Evolutionary conservation across 2,113 vertebrate genomes (phyloP).

Genomic region (Dascyllus trimaculatus): DNA sequence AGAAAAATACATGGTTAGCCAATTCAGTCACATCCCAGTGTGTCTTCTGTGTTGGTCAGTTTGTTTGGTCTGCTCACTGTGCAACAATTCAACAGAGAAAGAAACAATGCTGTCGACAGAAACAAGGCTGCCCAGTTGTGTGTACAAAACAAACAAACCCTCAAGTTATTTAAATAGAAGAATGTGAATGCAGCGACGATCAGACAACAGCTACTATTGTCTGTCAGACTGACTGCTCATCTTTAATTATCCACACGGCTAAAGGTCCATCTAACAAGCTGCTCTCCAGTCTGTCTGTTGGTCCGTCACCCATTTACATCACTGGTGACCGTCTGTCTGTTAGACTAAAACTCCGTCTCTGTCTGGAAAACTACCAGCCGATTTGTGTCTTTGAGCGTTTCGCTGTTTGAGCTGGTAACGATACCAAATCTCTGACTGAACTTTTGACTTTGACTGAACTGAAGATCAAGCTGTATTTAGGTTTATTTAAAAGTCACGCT

Average conservation of each 20-base stretch:
- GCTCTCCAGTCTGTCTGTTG: conserved; percentile 45
- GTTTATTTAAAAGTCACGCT: no score
- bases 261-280: conserved; percentile 55
- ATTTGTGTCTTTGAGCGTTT: not conserved
- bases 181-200: conserved; percentile 68
- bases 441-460: not conserved
- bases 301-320: conserved; percentile 55
- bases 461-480: no score
- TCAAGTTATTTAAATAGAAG: conserved; percentile 71
- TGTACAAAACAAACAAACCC: conserved; percentile 84
- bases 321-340: conserved; percentile 14
- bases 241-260: conserved; percentile 64
- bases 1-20: conserved; percentile 47
- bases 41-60: conserved; percentile 60
- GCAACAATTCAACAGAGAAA: conserved; percentile 68
- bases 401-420: not conserved
- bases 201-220: conserved; percentile 73
- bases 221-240: conserved; percentile 54
- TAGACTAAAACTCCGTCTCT: conserved; percentile 20
- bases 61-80: conserved; percentile 76
- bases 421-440: not conserved
- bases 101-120: conserved; percentile 69
- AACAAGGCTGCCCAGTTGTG: conserved; percentile 67
- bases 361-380: conserved; percentile 11
- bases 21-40: conserved; percentile 48